Conservation (phyloP, 2,113 vertebrate genomes). For the Seriola aureovittata region DNA sequence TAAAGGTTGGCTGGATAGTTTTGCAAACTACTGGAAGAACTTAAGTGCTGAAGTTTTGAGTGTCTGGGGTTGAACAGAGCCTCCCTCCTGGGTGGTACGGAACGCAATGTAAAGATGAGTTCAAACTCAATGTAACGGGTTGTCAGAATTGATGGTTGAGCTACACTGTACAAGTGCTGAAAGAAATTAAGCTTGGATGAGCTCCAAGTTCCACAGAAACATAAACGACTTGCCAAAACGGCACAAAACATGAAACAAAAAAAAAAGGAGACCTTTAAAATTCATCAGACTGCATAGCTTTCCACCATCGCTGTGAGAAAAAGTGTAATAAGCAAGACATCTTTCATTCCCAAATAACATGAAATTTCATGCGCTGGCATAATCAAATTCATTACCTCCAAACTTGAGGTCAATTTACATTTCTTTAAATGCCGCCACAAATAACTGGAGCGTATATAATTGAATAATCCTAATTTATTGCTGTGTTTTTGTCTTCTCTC, state of each 20-base stretch:
- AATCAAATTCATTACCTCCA: constrained; percentile 77
- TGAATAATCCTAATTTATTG: constrained; percentile 76
- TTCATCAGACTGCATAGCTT: constrained; percentile 37
- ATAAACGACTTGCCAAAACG: neutral
- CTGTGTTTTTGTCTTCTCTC: constrained; percentile 30
- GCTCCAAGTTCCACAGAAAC: neutral
- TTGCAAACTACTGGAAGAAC: constrained; percentile 12
- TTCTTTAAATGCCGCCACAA: constrained; percentile 71
- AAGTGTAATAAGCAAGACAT: constrained; percentile 49
- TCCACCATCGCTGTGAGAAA: constrained; percentile 37
- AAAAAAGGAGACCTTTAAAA: constrained; percentile 48
- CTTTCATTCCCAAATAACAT: constrained; percentile 70
- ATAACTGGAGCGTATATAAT: constrained; percentile 75
- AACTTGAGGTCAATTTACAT: constrained; percentile 73
- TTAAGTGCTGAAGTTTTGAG: constrained; percentile 1
- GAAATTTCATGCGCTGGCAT: constrained; percentile 69
- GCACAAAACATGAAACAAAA: constrained; percentile 12
- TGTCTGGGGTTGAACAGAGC: neutral
- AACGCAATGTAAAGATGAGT: neutral
- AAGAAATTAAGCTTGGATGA: constrained; percentile 3
- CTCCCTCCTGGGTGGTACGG: neutral
- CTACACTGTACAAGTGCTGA: neutral
- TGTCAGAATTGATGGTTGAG: constrained; percentile 30
- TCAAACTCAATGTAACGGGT: constrained; percentile 24
- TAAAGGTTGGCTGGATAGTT: constrained; percentile 23